These are phyloP conservation scores for Hydrozoanthus gracilis DNA, from an alignment of 92 coral and sea anemone genomes.

Conservation along the genomic window DNA sequence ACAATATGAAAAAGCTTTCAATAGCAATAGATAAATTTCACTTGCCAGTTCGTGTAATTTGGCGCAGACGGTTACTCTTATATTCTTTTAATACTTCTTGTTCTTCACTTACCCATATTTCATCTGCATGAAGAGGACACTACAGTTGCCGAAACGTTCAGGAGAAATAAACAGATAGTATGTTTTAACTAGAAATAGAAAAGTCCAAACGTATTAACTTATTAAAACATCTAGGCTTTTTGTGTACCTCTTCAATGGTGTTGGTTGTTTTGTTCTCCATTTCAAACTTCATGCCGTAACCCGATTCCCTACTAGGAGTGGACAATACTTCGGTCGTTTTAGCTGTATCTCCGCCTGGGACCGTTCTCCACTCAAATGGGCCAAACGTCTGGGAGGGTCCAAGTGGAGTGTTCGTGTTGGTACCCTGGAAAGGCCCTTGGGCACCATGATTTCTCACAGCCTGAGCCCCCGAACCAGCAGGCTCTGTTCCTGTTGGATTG, in stretches of 20 bases:
- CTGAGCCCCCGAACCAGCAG: neutral
- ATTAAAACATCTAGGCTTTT: neutral
- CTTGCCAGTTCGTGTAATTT: too few species aligned
- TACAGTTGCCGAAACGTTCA: too few species aligned
- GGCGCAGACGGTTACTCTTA: too few species aligned
- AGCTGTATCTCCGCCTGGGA: neutral
- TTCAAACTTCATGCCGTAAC: constrained; percentile 37
- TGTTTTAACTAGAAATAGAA: too few species aligned
- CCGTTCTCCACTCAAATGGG: constrained; percentile 17
- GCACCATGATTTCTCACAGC: neutral
- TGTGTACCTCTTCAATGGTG: constrained; percentile 1
- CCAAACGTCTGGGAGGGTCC: neutral
- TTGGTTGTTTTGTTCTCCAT: constrained; percentile 20
- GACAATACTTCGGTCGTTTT: constrained; percentile 30
- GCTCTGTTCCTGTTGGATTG: neutral
- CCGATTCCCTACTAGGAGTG: neutral
- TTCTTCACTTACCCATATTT: too few species aligned
- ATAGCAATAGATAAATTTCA: too few species aligned
- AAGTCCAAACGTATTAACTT: neutral
- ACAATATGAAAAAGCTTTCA: too few species aligned
- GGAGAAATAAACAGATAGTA: too few species aligned
- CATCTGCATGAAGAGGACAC: too few species aligned
- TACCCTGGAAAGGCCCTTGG: too few species aligned
- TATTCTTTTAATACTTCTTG: too few species aligned
- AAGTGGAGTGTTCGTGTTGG: neutral